Conservation (phyloP, 2,113 vertebrate species). For the Origma solitaria region DNA sequence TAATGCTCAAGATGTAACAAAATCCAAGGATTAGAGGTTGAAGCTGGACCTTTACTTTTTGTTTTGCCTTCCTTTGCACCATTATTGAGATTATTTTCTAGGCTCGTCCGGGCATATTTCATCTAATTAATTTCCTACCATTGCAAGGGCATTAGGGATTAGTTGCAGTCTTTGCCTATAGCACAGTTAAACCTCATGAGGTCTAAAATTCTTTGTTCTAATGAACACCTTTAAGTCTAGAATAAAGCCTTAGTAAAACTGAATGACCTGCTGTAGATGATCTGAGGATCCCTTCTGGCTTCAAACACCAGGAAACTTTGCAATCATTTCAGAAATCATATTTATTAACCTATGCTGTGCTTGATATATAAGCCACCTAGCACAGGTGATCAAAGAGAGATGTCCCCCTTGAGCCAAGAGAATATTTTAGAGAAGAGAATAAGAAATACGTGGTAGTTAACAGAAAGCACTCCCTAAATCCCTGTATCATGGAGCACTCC, state of each 20-base stretch:
- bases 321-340: constrained; percentile 40
- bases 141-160: background rate
- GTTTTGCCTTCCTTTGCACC: background rate
- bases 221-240: constrained; percentile 45
- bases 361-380: constrained; percentile 19
- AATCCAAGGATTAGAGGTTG: background rate
- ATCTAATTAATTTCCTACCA: constrained; percentile 35
- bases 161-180: constrained; percentile 35
- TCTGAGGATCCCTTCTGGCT: constrained; percentile 5
- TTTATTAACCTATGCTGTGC: constrained; percentile 23
- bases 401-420: background rate
- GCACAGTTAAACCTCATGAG: constrained; percentile 14
- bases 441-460: constrained; percentile 32
- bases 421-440: background rate
- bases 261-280: background rate
- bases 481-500: background rate
- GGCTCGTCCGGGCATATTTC: constrained; percentile 9
- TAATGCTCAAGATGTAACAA: background rate
- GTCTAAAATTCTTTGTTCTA: constrained; percentile 25
- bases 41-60: background rate
- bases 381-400: constrained; percentile 28
- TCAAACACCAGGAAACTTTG: constrained; percentile 15
- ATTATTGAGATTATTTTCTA: background rate
- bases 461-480: background rate
- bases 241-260: constrained; percentile 25